These are phyloP conservation scores for Aurelia sp. DNA, from an alignment of 30 jellyfish, hydroid and myxozoan species.

Conservation along the genomic window DNA sequence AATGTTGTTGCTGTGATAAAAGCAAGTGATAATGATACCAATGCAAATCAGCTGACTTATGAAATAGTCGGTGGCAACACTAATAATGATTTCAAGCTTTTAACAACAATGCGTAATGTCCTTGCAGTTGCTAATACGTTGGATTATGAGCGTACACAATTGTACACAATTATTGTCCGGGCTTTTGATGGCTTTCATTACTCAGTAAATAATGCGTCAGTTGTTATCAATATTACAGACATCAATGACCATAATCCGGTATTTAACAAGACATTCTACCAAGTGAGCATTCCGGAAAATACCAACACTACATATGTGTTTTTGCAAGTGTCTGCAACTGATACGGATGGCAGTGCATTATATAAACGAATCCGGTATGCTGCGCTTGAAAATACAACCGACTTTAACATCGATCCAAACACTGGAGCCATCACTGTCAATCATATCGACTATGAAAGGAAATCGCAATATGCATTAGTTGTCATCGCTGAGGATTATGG, in stretches of 20 bases:
- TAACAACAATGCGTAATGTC: constrained; percentile 11
- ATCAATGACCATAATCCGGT: constrained; percentile 85
- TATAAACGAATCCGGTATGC: constrained; percentile 38
- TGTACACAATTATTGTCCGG: constrained; percentile 48
- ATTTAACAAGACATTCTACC: constrained; percentile 59
- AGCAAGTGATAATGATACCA: constrained; percentile 77
- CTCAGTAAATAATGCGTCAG: constrained; percentile 64
- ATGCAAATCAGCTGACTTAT: constrained; percentile 12
- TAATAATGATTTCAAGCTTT: constrained; percentile 18
- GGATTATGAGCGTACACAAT: constrained; percentile 68
- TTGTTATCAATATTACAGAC: constrained; percentile 64
- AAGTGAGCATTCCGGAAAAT: constrained; percentile 74
- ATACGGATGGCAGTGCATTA: constrained; percentile 65
- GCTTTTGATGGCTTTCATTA: constrained; percentile 66
- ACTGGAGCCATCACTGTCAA: constrained; percentile 75
- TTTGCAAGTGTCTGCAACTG: constrained; percentile 80
- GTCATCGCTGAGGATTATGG: constrained; percentile 87
- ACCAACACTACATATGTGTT: constrained; percentile 41
- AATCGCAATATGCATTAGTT: constrained; percentile 75
- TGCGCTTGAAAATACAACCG: constrained; percentile 78
- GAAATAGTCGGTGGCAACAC: constrained; percentile 46
- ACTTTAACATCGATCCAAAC: constrained; percentile 60
- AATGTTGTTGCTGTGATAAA: constrained; percentile 51
- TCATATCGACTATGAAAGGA: constrained; percentile 63
- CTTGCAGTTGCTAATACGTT: constrained; percentile 25